A percentile compares a stretch with the other conserved stretches of the same genome.
Conservation (phyloP, 2,113 vertebrate genomes). For the Cinclus mexicanus region DNA sequence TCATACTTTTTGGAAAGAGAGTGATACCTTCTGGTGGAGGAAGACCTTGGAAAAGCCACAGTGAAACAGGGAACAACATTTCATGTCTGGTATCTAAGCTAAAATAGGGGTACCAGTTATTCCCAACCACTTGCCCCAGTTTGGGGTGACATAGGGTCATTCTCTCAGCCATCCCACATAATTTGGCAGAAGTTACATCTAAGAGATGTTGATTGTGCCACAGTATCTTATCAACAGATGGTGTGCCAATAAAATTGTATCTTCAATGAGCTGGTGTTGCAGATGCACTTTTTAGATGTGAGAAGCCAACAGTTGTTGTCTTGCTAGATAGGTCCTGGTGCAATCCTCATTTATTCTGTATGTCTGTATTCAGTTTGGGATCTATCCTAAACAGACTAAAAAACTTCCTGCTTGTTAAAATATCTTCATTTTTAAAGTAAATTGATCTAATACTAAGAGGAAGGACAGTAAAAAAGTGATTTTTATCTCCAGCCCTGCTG, state of each 20-base stretch:
- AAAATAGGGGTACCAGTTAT: background rate
- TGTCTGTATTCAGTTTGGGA: background rate
- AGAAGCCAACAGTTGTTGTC: background rate
- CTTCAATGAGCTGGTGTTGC: background rate
- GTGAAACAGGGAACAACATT: slow-evolving; percentile 39
- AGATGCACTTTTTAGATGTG: background rate
- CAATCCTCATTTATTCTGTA: background rate
- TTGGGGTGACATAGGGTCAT: background rate
- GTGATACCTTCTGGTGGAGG: slow-evolving; percentile 79
- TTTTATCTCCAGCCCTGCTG: background rate
- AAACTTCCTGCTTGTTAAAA: background rate
- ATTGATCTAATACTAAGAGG: background rate
- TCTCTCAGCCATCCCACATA: background rate
- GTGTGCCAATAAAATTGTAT: background rate
- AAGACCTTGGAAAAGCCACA: slow-evolving; percentile 75
- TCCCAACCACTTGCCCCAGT: background rate
- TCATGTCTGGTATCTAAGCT: background rate
- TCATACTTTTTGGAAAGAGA: slow-evolving; percentile 79
- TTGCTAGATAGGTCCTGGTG: background rate
- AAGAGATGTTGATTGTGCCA: background rate
- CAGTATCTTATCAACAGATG: background rate
- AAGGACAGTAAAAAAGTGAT: background rate
- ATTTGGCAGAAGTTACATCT: background rate
- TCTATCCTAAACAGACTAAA: background rate
- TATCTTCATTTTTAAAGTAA: background rate